Conservation (phyloP, 2,113 vertebrate genomes). For the Nerophis lumbriciformis region DNA sequence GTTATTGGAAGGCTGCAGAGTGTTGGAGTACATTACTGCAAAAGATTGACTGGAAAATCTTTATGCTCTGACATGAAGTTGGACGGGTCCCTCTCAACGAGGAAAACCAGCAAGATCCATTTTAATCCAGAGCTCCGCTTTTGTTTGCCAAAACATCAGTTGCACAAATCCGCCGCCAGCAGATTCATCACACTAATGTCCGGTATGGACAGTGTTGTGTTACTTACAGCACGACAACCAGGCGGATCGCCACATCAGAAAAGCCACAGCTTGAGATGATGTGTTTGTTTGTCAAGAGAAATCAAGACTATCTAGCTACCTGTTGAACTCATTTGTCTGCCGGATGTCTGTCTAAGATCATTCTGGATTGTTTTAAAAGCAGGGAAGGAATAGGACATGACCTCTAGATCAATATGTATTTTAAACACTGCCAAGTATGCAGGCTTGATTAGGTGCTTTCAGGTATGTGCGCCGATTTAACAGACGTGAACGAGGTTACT, state of each 20-base stretch:
- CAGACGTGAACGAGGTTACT: constrained; percentile 6
- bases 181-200: constrained; percentile 67
- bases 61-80: constrained; percentile 64
- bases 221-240: constrained; percentile 46
- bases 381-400: constrained; percentile 12
- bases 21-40: constrained; percentile 62
- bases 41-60: constrained; percentile 68
- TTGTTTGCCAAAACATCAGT: constrained; percentile 63
- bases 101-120: constrained; percentile 66
- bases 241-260: constrained; percentile 33
- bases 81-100: constrained; percentile 51
- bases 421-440: constrained; percentile 16
- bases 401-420: constrained; percentile 17
- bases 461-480: constrained; percentile 18
- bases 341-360: constrained; percentile 30
- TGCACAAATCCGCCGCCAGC: constrained; percentile 49
- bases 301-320: constrained; percentile 30
- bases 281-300: constrained; percentile 25
- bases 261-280: constrained; percentile 31
- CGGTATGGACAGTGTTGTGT: constrained; percentile 66
- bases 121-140: constrained; percentile 48
- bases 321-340: constrained; percentile 34
- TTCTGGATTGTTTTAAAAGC: constrained; percentile 17
- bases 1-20: constrained; percentile 4
- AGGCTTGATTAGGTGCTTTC: constrained; percentile 27